Percentiles rank a stretch among this genome's conserved stretches.
Evolutionary conservation across 2,888 invertebrate species (phyloP).

Genomic region (Bhutanitis thaidina): DNA sequence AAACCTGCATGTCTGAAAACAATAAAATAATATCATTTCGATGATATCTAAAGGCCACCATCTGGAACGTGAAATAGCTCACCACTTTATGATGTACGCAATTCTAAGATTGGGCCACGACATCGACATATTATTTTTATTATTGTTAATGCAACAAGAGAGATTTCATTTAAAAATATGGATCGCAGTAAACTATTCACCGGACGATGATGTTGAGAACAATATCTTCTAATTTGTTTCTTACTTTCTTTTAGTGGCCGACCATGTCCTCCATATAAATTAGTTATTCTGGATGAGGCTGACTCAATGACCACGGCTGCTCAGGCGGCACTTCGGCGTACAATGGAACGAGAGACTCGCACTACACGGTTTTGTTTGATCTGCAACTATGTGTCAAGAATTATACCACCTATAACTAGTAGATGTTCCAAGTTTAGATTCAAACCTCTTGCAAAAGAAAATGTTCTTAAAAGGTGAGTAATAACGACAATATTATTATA

Average conservation of each 20-base stretch:
- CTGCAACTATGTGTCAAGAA: slow-evolving; percentile 98
- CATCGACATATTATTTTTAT: too few relatives aligned
- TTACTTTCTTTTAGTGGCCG: slow-evolving; percentile 80
- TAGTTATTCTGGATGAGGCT: slow-evolving; percentile 98
- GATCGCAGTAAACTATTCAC: too few relatives aligned
- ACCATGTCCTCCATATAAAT: slow-evolving; percentile 96
- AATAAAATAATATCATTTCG: too few relatives aligned
- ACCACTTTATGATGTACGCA: too few relatives aligned
- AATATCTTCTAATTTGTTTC: not conserved
- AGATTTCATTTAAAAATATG: too few relatives aligned
- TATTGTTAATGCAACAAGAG: too few relatives aligned
- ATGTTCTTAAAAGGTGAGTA: slow-evolving; percentile 80
- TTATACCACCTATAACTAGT: slow-evolving; percentile 98
- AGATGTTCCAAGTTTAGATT: slow-evolving; percentile 99
- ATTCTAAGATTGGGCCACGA: too few relatives aligned
- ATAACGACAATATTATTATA: too few relatives aligned
- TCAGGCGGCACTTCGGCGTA: slow-evolving; percentile 96
- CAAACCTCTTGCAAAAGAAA: slow-evolving; percentile 89
- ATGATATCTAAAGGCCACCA: too few relatives aligned
- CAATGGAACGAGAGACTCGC: slow-evolving; percentile 97
- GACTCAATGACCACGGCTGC: slow-evolving; percentile 99
- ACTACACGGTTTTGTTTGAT: slow-evolving; percentile 98
- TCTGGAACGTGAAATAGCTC: too few relatives aligned
- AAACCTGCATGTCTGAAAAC: too few relatives aligned
- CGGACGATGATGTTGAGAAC: too few relatives aligned